phyloP scores from a whole-genome alignment of 53 echinoderm and acorn worm species.

The Astropecten irregularis region DNA sequence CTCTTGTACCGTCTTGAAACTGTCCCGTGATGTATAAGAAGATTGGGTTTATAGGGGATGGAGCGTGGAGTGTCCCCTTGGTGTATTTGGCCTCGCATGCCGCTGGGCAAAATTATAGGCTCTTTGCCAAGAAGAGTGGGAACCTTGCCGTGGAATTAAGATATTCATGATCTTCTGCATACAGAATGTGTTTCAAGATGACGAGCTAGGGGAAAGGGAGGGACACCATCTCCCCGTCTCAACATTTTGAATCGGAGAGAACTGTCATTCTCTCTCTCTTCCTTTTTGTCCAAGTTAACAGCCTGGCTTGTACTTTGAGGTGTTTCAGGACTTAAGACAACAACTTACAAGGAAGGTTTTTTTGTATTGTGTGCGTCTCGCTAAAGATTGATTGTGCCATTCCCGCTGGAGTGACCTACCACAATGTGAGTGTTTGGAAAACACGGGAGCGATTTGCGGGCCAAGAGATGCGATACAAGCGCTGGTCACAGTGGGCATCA shows the following conservation, averaged over 20 bases:
- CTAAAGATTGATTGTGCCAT: slow-evolving; percentile 18
- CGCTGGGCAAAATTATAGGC: slow-evolving; percentile 10
- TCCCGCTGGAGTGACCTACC: neutral
- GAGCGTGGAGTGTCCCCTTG: no score
- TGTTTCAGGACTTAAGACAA: no score
- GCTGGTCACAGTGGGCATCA: slow-evolving; percentile 18
- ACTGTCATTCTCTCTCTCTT: no score
- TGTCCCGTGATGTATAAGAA: neutral
- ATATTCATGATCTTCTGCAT: no score
- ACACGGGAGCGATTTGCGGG: slow-evolving; percentile 21
- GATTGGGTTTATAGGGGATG: slow-evolving; percentile 22
- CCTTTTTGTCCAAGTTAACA: no score
- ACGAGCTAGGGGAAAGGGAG: no score
- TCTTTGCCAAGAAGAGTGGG: neutral
- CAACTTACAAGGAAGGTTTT: no score
- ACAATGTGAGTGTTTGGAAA: slow-evolving; percentile 51
- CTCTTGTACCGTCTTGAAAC: slow-evolving; percentile 17
- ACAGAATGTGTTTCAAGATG: no score
- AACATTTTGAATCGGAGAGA: no score
- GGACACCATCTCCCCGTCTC: no score
- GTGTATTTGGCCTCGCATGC: slow-evolving; percentile 3
- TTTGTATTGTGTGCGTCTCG: neutral
- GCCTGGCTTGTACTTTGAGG: no score
- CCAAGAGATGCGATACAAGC: slow-evolving; percentile 36
- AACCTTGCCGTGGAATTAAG: neutral